Conservation (phyloP, 2,888 invertebrate species). For the Callyntrura sp. region DNA sequence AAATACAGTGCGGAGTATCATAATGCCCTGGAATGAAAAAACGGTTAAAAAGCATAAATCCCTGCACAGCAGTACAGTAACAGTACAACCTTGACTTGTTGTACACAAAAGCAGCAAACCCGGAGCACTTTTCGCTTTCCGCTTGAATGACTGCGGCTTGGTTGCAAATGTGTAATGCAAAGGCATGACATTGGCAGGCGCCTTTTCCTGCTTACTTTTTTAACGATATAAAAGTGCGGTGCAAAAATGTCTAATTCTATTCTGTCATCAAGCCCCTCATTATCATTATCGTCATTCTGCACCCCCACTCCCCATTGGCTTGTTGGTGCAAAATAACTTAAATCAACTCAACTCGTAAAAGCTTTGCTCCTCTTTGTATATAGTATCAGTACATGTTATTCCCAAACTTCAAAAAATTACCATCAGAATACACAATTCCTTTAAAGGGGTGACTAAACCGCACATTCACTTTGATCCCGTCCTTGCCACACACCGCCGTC, state of each 20-base stretch:
- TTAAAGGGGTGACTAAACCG: constrained; percentile 80
- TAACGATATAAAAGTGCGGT: too few relatives aligned
- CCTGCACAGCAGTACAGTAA: not conserved
- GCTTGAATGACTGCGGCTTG: too few relatives aligned
- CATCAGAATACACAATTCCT: constrained; percentile 82
- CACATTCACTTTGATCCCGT: constrained; percentile 81
- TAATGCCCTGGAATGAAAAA: constrained; percentile 78
- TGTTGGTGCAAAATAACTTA: not conserved
- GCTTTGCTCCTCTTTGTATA: not conserved
- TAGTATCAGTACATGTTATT: not conserved
- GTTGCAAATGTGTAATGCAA: too few relatives aligned
- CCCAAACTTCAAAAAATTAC: constrained; percentile 70
- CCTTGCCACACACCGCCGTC: constrained; percentile 81
- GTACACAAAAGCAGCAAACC: not conserved
- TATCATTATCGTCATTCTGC: too few relatives aligned
- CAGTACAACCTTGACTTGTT: not conserved
- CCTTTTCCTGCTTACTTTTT: not conserved
- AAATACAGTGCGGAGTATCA: constrained; percentile 80
- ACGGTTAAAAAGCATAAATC: not conserved
- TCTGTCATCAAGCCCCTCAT: too few relatives aligned
- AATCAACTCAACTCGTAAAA: too few relatives aligned
- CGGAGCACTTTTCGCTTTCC: not conserved
- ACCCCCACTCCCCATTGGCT: not conserved
- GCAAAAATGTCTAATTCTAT: too few relatives aligned
- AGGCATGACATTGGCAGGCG: too few relatives aligned